A percentile compares a stretch with the other conserved stretches of the same genome.
These are phyloP conservation scores for Nebria ingens DNA, from an alignment of 1,140 invertebrate genomes.

Conservation along the genomic window DNA sequence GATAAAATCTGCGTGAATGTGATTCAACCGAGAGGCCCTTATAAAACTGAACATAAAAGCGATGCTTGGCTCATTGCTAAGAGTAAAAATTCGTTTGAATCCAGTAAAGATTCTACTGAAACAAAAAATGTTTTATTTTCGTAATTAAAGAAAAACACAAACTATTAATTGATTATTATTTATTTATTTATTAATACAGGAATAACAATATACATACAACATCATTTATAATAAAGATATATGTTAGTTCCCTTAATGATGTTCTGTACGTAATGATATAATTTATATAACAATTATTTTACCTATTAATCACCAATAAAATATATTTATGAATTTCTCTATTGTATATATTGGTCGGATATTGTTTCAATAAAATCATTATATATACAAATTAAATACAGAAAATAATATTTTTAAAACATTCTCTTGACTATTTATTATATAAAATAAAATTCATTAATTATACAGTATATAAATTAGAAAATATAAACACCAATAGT, in stretches of 20 bases:
- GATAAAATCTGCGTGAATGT: slow-evolving; percentile 5
- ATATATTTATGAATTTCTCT: background rate
- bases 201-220: slow-evolving; percentile 8
- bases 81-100: background rate
- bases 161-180: background rate
- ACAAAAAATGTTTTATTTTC: background rate
- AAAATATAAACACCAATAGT: background rate
- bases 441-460: background rate
- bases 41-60: background rate
- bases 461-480: background rate
- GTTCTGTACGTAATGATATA: slow-evolving; percentile 1
- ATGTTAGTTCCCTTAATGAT: background rate
- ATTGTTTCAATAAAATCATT: background rate
- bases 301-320: background rate
- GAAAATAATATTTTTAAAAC: background rate
- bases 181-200: background rate
- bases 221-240: background rate
- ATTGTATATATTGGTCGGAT: background rate
- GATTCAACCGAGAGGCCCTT: background rate
- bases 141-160: background rate
- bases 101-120: background rate
- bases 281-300: background rate
- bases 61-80: background rate
- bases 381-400: background rate
- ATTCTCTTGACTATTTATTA: background rate